Evolutionary conservation across 2,113 vertebrate genomes (phyloP).

Genomic region (Microcebus murinus): DNA sequence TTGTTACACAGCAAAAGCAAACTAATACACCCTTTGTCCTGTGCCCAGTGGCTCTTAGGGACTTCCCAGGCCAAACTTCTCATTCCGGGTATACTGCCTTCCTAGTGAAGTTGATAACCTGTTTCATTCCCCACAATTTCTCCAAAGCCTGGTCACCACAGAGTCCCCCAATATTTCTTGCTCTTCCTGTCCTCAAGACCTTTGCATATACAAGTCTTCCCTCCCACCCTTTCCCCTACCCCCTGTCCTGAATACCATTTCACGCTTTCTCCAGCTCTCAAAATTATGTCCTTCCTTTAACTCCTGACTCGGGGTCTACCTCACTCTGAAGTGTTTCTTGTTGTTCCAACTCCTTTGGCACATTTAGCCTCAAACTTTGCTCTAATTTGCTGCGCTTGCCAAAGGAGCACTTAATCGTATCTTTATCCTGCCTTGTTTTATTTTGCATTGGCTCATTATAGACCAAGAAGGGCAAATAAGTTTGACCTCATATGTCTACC

Average conservation of each 20-base stretch:
- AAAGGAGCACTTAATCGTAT: background rate
- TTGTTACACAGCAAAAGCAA: conserved; percentile 40
- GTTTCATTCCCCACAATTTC: background rate
- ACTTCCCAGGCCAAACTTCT: background rate
- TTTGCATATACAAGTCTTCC: background rate
- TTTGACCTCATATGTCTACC: background rate
- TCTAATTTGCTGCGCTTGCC: background rate
- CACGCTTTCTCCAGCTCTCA: background rate
- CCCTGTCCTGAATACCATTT: background rate
- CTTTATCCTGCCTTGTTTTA: background rate
- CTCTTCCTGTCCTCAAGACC: background rate
- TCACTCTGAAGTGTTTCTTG: background rate
- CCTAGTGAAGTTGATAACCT: background rate
- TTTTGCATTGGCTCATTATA: background rate
- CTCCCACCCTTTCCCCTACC: background rate
- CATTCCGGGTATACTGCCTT: background rate
- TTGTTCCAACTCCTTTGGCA: background rate
- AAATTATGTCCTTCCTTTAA: background rate
- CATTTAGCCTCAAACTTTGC: background rate
- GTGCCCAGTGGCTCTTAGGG: background rate
- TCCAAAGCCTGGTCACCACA: background rate
- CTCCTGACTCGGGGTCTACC: background rate
- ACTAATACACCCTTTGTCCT: background rate
- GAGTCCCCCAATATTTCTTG: background rate
- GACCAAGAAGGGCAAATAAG: background rate